These are phyloP conservation scores for Sycophaga agraensis DNA, from an alignment of 1,140 invertebrate genomes.

Conservation along the genomic window DNA sequence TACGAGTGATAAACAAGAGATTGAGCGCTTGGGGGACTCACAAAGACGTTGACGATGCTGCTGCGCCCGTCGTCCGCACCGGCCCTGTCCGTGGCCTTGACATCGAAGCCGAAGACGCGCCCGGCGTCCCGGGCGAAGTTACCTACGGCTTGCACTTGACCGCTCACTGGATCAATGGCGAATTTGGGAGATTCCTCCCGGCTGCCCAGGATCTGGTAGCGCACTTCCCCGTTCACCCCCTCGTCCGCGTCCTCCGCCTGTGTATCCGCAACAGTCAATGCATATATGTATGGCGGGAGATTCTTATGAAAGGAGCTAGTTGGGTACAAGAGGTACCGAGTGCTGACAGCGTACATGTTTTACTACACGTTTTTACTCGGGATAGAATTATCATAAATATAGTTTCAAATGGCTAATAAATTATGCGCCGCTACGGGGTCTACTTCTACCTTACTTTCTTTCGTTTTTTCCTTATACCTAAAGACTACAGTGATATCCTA, in stretches of 20 bases:
- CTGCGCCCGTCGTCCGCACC: conserved; percentile 78
- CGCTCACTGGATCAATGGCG: conserved; percentile 72
- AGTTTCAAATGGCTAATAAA: too few relatives aligned
- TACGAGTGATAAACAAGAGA: conserved; percentile 5
- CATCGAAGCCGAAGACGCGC: conserved; percentile 79
- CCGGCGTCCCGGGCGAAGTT: conserved; percentile 69
- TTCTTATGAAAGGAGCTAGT: too few relatives aligned
- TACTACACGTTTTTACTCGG: too few relatives aligned
- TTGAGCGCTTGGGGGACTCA: conserved; percentile 58
- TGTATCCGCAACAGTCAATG: too few relatives aligned
- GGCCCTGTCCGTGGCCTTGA: conserved; percentile 79
- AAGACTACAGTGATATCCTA: too few relatives aligned
- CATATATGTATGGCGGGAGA: too few relatives aligned
- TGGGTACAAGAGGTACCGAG: too few relatives aligned
- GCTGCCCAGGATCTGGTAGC: conserved; percentile 70
- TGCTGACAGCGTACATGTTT: too few relatives aligned
- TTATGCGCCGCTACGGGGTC: too few relatives aligned
- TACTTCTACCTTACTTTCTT: too few relatives aligned
- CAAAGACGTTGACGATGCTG: conserved; percentile 80
- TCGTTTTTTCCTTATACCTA: too few relatives aligned
- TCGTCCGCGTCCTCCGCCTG: conserved; percentile 74
- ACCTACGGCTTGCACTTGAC: conserved; percentile 71
- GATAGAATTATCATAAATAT: too few relatives aligned
- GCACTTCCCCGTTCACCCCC: conserved; percentile 75
- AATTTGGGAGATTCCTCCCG: conserved; percentile 69